Evolutionary conservation across 2,797 vertebrate genomes (phyloP), one percentile per base, ranked within the genome.

Genomic region (Botia kubotai): DNA sequence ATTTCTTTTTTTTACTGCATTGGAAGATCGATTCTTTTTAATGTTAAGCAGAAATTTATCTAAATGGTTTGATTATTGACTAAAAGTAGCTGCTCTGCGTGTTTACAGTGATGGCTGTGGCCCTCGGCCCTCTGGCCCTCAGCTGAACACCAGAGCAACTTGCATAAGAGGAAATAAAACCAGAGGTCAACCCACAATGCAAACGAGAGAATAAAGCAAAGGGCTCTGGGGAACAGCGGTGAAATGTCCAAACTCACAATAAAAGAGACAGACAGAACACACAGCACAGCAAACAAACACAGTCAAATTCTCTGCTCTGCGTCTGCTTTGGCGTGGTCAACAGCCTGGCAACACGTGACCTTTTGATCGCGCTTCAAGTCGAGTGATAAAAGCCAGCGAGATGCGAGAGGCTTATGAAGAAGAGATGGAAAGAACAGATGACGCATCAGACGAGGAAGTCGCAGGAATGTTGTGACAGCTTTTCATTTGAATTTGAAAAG

Each of bases 401-500:
- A 82, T 50, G 58, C 46, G 53, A 72, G 23, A 5, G 33, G 62
- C 48, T 77, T 72, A 33, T 65, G 26, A 33, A 71, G 66, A n/a
- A 68, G 55, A 26, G 33, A 55, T 68, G 23, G 36, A 55, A 55
- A 72, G 67, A 65, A 11, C 68, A 65, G 66, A 46, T 11, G 72
- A 75, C 58, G 67, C 66, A 67, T 74, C 71, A 53, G 77, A 70
- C n/a, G 33, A 83, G 66, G 68, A 80, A 72, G 73, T 72, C 72
- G 62, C 39, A 80, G 73, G 53, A 76, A 80, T 80, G 69, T 63
- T 79, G 39, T 75, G 77, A 79, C 82, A 70, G 72, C 77, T 70
- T 62, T 43, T 26, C 63, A 77, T 84, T 73, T 77, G 78, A 84
- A 80, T 72, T 76, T 80, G 77, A 80, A 83, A 83, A 71, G 73